Evolutionary conservation across 2,888 invertebrate genomes (phyloP), one percentile per base, ranked within the genome.

Genomic region (Phlogophora meticulosa): DNA sequence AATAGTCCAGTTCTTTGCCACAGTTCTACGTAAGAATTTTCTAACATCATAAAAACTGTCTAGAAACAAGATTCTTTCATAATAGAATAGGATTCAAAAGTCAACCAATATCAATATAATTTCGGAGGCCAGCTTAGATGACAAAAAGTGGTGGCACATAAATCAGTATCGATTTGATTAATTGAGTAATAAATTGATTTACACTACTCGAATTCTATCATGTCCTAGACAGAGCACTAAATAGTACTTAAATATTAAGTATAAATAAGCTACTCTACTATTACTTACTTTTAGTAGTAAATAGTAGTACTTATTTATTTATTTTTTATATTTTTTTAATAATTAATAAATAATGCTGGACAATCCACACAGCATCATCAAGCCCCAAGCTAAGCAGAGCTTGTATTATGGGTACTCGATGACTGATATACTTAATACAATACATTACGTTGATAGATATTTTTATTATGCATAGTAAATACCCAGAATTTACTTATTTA

Each of bases 41-140:
- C 2, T 28, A 15, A 38, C 15, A 45, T 45, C 3, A 20, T 22
- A 49, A 45, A 43, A 64, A 22, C 7, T 22, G 2, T 28, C 15
- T 32, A 28, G 11, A 22, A 57, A 36, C 20, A 36, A 66, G 36
- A 36, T 66, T 67, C 36, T 38, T 66, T 24, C 24, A 22, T 64
- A 56, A 48, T n/a, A 42, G 2, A 62, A 11, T 4, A 11, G 13
- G 4, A 28, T 58, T 36, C 9, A 36, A 67, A 67, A 51, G 17
- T 42, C 36, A n/a, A 32, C 28, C 15, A 66, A 34, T 36, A 66
- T 36, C 17, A n/a, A 20, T n/a, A 20, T n/a, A n/a, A 24, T 1
- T 22, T 66, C 9, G 15, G 15, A 20, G 22, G 20, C 24, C 17
- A 9, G 17, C 46, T 13, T 34, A 1, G 5, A 20, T 24, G 32